Percentiles rank a stretch among this genome's conserved stretches.
Evolutionary conservation across 2,113 vertebrate genomes (phyloP).

Genomic region (Pampusana beccarii): DNA sequence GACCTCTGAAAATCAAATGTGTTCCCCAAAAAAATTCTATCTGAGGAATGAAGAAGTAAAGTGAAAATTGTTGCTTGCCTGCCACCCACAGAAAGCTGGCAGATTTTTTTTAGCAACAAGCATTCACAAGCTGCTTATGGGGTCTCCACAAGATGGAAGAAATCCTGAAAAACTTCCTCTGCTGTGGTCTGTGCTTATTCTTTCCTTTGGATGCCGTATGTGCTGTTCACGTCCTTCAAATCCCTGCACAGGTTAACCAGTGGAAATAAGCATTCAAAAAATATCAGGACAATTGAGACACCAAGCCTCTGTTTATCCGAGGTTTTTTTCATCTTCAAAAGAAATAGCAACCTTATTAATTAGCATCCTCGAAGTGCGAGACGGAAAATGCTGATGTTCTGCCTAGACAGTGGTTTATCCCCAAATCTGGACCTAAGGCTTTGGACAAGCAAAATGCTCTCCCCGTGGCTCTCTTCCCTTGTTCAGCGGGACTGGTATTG

Average conservation of each 20-base stretch:
- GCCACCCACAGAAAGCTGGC: constrained; percentile 38
- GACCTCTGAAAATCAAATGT: neutral
- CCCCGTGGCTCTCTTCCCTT: neutral
- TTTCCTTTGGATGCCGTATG: neutral
- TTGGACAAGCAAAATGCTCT: neutral
- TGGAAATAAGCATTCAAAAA: neutral
- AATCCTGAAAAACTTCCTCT: neutral
- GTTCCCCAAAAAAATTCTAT: neutral
- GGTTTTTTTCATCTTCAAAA: neutral
- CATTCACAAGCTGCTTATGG: neutral
- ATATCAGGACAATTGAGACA: neutral
- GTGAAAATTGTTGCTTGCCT: constrained; percentile 10
- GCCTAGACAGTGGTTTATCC: neutral
- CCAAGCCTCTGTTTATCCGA: neutral
- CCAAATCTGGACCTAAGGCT: too few relatives aligned
- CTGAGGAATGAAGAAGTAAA: neutral
- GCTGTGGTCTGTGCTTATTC: neutral
- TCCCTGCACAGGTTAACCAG: neutral
- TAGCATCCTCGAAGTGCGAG: neutral
- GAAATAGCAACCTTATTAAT: neutral
- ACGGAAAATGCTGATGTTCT: neutral
- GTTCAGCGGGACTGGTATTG: neutral
- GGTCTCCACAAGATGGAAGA: neutral
- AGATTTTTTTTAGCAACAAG: neutral
- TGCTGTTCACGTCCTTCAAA: fast-evolving